A percentile compares a stretch with the other conserved stretches of the same genome.
Evolutionary conservation across 2,797 vertebrate species (phyloP).

Genomic region (Hippocampus kuda): DNA sequence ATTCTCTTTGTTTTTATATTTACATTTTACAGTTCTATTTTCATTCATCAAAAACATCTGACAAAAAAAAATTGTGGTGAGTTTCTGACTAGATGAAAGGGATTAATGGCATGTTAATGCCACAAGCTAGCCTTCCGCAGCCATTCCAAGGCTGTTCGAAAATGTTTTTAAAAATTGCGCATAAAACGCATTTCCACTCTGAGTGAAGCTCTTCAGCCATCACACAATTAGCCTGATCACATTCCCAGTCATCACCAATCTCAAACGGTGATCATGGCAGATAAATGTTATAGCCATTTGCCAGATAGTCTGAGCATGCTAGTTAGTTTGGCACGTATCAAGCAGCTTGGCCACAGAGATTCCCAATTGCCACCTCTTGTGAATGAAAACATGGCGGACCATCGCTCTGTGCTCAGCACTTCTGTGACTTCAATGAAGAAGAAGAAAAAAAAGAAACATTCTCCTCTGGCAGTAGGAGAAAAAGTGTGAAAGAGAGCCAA

Average conservation of each 20-base stretch:
- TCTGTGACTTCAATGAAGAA: constrained; percentile 61
- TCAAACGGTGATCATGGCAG: constrained; percentile 33
- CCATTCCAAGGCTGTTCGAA: not conserved
- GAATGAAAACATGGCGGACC: constrained; percentile 48
- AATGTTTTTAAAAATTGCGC: not conserved
- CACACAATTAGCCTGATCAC: not conserved
- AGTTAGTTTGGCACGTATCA: constrained; percentile 52
- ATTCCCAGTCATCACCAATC: constrained; percentile 18
- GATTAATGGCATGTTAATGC: no score
- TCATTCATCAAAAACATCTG: no score
- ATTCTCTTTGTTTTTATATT: no score
- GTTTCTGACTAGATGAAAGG: no score
- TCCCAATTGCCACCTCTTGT: constrained; percentile 44
- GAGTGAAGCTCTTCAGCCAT: not conserved
- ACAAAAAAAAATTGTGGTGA: no score
- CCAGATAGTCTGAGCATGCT: constrained; percentile 47
- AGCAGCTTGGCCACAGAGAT: constrained; percentile 50
- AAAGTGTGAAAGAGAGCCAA: constrained; percentile 48
- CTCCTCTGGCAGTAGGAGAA: constrained; percentile 41
- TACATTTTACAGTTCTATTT: no score
- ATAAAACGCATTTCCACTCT: not conserved
- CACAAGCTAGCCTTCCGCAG: no score
- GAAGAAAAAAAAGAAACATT: constrained; percentile 46
- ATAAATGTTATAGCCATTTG: constrained; percentile 44
- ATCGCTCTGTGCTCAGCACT: constrained; percentile 64